Conservation (phyloP, 2,888 invertebrate genomes). For the Aleiodes leptofemur region DNA sequence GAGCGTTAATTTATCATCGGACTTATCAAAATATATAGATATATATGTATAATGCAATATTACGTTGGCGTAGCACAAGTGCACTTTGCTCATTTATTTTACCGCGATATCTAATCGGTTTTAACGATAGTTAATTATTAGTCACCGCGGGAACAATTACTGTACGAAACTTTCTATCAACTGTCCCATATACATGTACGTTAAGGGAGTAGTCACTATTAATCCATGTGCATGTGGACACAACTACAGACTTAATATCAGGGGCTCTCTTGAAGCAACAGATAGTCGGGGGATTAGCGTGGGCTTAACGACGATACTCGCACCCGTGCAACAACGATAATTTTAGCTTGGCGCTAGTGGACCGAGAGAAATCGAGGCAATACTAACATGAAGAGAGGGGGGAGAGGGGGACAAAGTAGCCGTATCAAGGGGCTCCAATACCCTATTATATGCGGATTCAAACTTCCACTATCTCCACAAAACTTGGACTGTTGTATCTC, state of each 20-base stretch:
- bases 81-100: constrained; percentile 41
- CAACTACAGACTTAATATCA: constrained; percentile 13
- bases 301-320: constrained; percentile 46
- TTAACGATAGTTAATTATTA: constrained; percentile 64
- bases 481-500: no score
- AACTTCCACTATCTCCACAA: no score
- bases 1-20: not conserved
- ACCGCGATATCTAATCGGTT: constrained; percentile 62
- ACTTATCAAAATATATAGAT: not conserved
- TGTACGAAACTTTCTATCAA: constrained; percentile 35
- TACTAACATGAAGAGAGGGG: not conserved
- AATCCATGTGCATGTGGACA: not conserved
- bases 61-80: constrained; percentile 18
- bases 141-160: constrained; percentile 64
- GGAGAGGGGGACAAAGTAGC: constrained; percentile 7
- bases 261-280: constrained; percentile 47
- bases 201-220: no score
- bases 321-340: constrained; percentile 27
- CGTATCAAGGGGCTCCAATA: not conserved
- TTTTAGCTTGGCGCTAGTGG: constrained; percentile 27
- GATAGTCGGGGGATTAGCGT: constrained; percentile 51
- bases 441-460: no score
- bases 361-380: constrained; percentile 26
- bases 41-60: not conserved
- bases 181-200: constrained; percentile 1